Evolutionary conservation across 2,113 vertebrate genomes (phyloP).

Genomic region (Anseranas semipalmata): DNA sequence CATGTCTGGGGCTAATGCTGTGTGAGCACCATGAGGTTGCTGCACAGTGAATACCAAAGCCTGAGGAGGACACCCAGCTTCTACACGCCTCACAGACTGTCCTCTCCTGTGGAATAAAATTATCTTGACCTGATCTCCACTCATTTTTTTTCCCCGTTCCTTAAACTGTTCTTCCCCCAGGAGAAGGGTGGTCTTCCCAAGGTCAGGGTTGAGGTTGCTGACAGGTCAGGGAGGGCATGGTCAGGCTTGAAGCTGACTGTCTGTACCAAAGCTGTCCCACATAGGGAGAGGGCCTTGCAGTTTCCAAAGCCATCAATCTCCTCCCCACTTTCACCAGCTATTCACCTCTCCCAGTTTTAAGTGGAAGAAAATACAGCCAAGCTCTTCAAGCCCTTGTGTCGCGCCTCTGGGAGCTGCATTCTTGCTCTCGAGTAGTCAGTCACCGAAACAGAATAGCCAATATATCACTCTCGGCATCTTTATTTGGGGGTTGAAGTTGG

Average conservation of each 20-base stretch:
- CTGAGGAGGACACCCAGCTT: slow-evolving; percentile 35
- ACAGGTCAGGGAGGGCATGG: slow-evolving; percentile 29
- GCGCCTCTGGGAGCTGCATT: not conserved
- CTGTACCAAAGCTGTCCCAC: slow-evolving; percentile 20
- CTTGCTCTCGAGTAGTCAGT: slow-evolving; percentile 30
- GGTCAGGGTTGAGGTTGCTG: slow-evolving; percentile 31
- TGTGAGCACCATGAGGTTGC: not conserved
- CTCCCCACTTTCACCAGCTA: slow-evolving; percentile 13
- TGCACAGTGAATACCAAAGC: slow-evolving; percentile 34
- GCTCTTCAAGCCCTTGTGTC: slow-evolving; percentile 11
- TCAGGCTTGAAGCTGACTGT: slow-evolving; percentile 7
- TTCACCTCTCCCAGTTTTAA: slow-evolving; percentile 37
- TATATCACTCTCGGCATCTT: slow-evolving; percentile 5
- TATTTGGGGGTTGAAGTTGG: not conserved
- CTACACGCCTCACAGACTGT: not conserved
- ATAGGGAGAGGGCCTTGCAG: not conserved
- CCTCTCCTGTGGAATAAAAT: not conserved
- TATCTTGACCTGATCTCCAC: not conserved
- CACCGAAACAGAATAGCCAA: not conserved
- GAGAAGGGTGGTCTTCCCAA: slow-evolving; percentile 17
- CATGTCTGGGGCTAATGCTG: not conserved
- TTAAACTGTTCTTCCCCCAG: not conserved
- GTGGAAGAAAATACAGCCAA: slow-evolving; percentile 39
- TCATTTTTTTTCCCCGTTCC: fast-evolving
- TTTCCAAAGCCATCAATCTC: slow-evolving; percentile 60